A percentile compares a stretch with the other conserved stretches of the same genome.
Conservation (phyloP, 1,140 invertebrate genomes). For the Neodiprion pinetum region DNA sequence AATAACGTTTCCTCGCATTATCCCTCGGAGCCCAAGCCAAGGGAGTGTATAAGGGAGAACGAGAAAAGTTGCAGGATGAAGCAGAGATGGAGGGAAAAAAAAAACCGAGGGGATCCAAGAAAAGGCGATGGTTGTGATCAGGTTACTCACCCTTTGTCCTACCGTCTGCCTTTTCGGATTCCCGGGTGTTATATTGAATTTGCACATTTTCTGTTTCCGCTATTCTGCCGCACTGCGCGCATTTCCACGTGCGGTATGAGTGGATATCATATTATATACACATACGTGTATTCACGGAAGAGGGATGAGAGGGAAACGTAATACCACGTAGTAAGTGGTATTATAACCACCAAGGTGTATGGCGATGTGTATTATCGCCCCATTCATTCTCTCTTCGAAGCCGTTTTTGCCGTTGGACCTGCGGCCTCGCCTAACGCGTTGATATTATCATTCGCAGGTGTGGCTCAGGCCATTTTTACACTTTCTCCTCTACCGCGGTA, state of each 20-base stretch:
- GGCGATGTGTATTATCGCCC: neutral
- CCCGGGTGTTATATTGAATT: neutral
- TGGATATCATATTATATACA: neutral
- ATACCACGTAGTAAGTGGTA: neutral
- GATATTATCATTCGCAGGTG: slow-evolving; percentile 5
- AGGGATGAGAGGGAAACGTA: neutral
- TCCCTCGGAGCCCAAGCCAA: neutral
- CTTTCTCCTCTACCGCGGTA: neutral
- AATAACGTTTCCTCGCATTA: neutral
- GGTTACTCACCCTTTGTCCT: slow-evolving; percentile 5
- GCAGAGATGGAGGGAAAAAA: neutral
- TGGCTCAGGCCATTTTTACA: neutral
- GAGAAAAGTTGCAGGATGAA: neutral
- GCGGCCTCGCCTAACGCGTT: neutral
- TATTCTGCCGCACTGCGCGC: neutral
- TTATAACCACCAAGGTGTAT: neutral
- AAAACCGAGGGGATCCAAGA: neutral
- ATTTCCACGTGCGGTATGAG: neutral
- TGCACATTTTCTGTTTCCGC: neutral
- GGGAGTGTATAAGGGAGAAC: neutral
- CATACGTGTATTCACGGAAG: neutral
- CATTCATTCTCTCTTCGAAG: neutral
- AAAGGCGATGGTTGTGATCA: slow-evolving; percentile 3
- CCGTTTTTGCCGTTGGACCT: neutral
- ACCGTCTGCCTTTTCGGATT: slow-evolving; percentile 1